phyloP scores from a whole-genome alignment of 2,113 vertebrate genomes.

The Motacilla alba region DNA sequence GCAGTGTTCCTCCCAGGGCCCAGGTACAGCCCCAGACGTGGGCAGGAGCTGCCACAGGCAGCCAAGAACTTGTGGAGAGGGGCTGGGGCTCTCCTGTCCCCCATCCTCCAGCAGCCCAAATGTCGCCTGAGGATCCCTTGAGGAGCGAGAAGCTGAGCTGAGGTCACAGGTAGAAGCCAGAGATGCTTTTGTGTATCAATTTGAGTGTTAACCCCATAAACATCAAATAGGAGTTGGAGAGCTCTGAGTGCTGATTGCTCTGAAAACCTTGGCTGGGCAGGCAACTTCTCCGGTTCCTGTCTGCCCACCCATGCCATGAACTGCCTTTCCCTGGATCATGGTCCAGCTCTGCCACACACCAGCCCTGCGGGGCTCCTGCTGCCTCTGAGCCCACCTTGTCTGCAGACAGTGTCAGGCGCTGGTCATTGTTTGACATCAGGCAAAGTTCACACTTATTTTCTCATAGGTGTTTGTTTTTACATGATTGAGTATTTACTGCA shows the following conservation, averaged over 20 bases:
- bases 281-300: fast-evolving
- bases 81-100: too few relatives aligned
- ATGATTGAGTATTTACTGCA: background rate
- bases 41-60: too few relatives aligned
- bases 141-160: fast-evolving
- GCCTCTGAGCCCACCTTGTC: fast-evolving
- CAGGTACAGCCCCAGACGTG: too few relatives aligned
- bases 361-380: background rate
- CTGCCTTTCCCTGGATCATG: fast-evolving
- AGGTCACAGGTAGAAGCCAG: background rate
- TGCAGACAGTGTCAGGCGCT: fast-evolving
- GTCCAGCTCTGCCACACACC: fast-evolving
- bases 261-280: background rate
- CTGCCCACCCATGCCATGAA: fast-evolving
- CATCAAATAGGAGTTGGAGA: background rate
- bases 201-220: background rate
- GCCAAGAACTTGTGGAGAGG: fast-evolving
- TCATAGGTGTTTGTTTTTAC: fast-evolving
- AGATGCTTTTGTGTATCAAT: fast-evolving
- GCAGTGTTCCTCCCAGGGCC: background rate
- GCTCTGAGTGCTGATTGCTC: background rate
- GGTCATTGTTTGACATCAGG: fast-evolving
- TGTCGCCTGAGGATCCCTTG: fast-evolving
- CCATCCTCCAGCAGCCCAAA: fast-evolving
- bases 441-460: background rate